phyloP scores from a whole-genome alignment of 2,888 invertebrate genomes.

The Acholoe squamosa region DNA sequence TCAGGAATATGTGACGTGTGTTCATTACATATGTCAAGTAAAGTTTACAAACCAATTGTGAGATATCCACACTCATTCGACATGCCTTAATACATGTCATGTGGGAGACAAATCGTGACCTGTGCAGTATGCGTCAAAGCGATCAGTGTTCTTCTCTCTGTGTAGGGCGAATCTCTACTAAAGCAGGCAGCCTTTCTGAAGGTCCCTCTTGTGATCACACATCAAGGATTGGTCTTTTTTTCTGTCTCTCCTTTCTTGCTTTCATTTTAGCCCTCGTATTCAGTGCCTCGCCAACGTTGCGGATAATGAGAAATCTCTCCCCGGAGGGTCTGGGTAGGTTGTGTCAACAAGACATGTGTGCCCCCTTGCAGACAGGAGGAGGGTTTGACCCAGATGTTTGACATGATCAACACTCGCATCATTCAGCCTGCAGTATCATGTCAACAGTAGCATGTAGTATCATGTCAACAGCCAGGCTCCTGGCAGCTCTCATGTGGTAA shows the following conservation, averaged over 20 bases:
- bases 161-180: neutral
- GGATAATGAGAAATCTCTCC: constrained; percentile 27
- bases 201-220: neutral
- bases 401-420: constrained; percentile 4
- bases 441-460: constrained; percentile 17
- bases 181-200: neutral
- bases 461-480: neutral
- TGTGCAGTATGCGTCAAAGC: no score
- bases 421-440: constrained; percentile 21
- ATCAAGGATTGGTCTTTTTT: constrained; percentile 19
- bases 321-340: neutral
- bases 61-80: no score
- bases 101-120: no score
- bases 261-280: constrained; percentile 12
- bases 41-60: no score
- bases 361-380: neutral
- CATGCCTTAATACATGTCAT: no score
- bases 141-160: no score
- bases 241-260: neutral
- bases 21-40: no score
- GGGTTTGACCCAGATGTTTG: constrained; percentile 5
- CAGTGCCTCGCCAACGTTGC: neutral
- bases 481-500: no score
- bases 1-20: no score
- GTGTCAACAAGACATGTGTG: constrained; percentile 9